Evolutionary conservation across 2,797 vertebrate genomes (phyloP).

Genomic region (Schizopygopsis pylzovi): DNA sequence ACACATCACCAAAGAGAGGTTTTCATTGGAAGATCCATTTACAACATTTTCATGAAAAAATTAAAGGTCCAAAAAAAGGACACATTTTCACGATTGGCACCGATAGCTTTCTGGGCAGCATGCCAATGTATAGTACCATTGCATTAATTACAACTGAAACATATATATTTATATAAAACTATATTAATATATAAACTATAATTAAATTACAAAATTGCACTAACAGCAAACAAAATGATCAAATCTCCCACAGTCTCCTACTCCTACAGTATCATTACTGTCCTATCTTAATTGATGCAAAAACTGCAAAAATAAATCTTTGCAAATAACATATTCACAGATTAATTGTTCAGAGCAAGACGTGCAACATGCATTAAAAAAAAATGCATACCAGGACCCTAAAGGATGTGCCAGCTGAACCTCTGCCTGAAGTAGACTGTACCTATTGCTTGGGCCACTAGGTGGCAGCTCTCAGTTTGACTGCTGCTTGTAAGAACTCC

Average conservation of each 20-base stretch:
- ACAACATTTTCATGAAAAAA: background rate
- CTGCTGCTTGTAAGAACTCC: background rate
- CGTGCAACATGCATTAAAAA: background rate
- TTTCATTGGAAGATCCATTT: background rate
- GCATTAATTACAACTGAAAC: no score
- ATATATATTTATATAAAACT: no score
- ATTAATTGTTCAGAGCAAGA: background rate
- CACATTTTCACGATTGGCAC: background rate
- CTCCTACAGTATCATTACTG: no score
- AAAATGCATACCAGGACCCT: background rate
- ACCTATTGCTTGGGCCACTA: background rate
- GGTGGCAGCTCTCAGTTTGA: background rate
- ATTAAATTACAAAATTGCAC: no score
- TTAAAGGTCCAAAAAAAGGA: background rate
- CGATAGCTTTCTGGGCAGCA: background rate
- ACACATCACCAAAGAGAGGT: background rate
- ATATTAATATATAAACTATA: no score
- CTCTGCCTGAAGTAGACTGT: background rate
- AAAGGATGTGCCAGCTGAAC: background rate
- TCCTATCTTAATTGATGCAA: background rate
- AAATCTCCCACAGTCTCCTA: no score
- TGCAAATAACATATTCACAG: background rate
- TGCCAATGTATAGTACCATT: background rate
- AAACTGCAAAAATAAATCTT: background rate
- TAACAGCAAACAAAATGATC: no score